Conservation (phyloP, 2,888 invertebrate genomes). For the Papilio gigon region DNA sequence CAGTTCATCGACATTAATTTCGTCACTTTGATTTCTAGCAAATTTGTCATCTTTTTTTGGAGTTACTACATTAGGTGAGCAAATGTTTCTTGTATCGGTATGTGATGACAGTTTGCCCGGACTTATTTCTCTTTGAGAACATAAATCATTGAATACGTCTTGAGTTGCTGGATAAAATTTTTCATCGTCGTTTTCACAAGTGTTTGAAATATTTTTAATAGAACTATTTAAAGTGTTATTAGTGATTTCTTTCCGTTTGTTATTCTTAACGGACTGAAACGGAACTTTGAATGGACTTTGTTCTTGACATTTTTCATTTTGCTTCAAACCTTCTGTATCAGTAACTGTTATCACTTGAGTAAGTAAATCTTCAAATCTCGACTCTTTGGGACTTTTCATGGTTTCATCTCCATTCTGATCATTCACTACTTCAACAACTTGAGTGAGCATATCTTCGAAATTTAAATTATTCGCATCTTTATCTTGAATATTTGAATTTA, state of each 20-base stretch:
- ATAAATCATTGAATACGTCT: constrained; percentile 67
- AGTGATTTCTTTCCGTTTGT: constrained; percentile 56
- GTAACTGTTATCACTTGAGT: constrained; percentile 60
- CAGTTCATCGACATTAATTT: constrained; percentile 51
- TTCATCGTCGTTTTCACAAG: constrained; percentile 47
- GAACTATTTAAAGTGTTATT: constrained; percentile 24
- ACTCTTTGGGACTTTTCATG: neutral
- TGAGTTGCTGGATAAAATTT: constrained; percentile 71
- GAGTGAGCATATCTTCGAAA: constrained; percentile 61
- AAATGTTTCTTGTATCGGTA: neutral
- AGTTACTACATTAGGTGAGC: neutral
- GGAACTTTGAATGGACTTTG: constrained; percentile 67
- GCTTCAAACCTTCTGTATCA: constrained; percentile 38
- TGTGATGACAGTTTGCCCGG: constrained; percentile 39
- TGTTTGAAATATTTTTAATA: constrained; percentile 36
- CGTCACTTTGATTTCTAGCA: constrained; percentile 48
- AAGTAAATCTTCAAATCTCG: constrained; percentile 54
- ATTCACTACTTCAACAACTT: constrained; percentile 52
- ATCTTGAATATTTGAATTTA: constrained; percentile 51
- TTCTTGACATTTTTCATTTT: neutral
- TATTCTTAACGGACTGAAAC: constrained; percentile 56
- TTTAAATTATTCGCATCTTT: constrained; percentile 45
- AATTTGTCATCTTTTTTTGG: neutral
- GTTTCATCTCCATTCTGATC: constrained; percentile 42
- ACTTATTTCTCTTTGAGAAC: constrained; percentile 57